Percentiles rank a stretch among this genome's conserved stretches.
phyloP scores from a whole-genome alignment of 2,113 vertebrate species.

The Onychostruthus taczanowskii region DNA sequence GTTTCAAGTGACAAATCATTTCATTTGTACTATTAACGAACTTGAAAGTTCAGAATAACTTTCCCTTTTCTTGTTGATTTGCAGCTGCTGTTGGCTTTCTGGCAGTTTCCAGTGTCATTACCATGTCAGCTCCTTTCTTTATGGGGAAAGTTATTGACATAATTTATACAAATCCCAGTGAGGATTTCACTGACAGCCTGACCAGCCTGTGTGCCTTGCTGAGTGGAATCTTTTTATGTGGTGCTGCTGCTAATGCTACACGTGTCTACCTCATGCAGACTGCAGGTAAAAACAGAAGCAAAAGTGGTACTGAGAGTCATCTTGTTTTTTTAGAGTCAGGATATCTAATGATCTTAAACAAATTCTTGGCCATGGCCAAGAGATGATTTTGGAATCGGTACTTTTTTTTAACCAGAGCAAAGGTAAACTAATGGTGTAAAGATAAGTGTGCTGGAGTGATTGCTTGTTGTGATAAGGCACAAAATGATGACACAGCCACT shows the following conservation, averaged over 20 bases:
- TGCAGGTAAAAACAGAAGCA: constrained; percentile 80
- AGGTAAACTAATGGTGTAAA: neutral
- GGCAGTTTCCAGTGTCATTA: constrained; percentile 89
- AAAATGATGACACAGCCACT: no score
- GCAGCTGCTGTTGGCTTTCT: constrained; percentile 91
- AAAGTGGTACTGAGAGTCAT: neutral
- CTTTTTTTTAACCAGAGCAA: neutral
- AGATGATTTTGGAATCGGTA: neutral
- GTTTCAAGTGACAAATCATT: neutral
- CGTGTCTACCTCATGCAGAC: constrained; percentile 95
- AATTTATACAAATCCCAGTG: constrained; percentile 81
- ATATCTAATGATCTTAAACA: neutral
- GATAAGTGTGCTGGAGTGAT: neutral
- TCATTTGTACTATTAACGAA: neutral
- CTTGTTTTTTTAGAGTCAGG: neutral
- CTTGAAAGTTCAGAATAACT: neutral
- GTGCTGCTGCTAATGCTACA: constrained; percentile 87
- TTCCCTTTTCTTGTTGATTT: neutral
- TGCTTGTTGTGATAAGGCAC: no score
- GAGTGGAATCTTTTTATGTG: constrained; percentile 87
- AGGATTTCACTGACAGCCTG: constrained; percentile 76
- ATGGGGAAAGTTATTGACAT: constrained; percentile 93
- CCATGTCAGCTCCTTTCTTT: constrained; percentile 96
- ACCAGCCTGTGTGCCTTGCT: constrained; percentile 84
- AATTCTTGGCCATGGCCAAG: neutral